Conservation (phyloP, 2,113 vertebrate species). For the Paracanthobrama guichenoti region DNA sequence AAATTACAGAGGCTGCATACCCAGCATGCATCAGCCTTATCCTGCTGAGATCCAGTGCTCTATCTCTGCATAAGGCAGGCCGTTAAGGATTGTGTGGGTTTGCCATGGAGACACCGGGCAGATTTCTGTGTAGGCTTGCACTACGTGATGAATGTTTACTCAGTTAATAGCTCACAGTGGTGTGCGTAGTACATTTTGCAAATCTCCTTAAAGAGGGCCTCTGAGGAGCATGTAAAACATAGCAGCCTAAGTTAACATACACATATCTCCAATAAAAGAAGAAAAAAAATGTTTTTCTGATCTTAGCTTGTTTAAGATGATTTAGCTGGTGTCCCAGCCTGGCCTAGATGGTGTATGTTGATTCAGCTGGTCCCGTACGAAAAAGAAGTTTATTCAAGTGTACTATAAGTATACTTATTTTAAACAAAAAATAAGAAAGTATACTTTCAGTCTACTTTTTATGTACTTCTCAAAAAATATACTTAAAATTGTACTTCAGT, state of each 20-base stretch:
- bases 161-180: constrained; percentile 1
- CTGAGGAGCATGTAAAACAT: not conserved
- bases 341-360: not conserved
- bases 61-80: constrained; percentile 27
- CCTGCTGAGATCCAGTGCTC: constrained; percentile 18
- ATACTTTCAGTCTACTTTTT: too few species aligned
- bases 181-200: not conserved
- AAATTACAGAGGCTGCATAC: constrained; percentile 37
- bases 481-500: too few species aligned
- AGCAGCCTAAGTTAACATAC: not conserved
- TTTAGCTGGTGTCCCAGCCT: not conserved
- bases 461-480: too few species aligned
- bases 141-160: constrained; percentile 27
- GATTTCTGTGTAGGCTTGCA: constrained; percentile 16
- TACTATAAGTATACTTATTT: too few species aligned
- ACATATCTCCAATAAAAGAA: not conserved
- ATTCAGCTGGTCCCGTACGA: not conserved
- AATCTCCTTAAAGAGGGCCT: constrained; percentile 8
- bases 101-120: constrained; percentile 7
- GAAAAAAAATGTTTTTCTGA: not conserved
- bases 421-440: too few species aligned
- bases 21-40: constrained; percentile 33
- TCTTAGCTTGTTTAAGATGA: not conserved
- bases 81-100: constrained; percentile 33
- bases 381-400: too few species aligned